Evolutionary conservation across 2,113 vertebrate species (phyloP), one percentile per base, ranked within the genome.

Genomic region (Pollimyrus isidori): DNA sequence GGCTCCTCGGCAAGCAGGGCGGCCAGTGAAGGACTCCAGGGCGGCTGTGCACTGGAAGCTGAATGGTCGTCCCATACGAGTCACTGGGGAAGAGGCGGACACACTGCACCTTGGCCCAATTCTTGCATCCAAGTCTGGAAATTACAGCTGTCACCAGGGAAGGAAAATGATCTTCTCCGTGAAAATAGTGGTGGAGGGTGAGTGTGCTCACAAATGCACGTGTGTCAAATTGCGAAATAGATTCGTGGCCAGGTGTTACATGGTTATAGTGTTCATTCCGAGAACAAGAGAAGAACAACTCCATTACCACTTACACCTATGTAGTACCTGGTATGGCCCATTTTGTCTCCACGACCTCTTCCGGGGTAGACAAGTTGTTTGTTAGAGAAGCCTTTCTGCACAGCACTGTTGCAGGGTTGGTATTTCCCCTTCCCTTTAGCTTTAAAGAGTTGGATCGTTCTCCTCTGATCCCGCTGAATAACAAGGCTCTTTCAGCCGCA

Each of bases 141-240:
- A 88, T 87, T 96, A 95, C 93, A 91, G 90, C 2, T 96, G 96
- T 91, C 91, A 94, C 62, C 58, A 90, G 65, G 91, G 85, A 89
- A 93, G 91, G 73, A 91, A 52, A 89, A 89, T 93, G 42, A 91
- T 73, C 30, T 95, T 94, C 87, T 91, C 93, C 2, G 9, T 95
- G 0, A 95, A 90, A 50, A 92, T 96, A 4, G 56, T 86, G 0
- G 89, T 95, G 0, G 91, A 92, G 88, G 94, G 96, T 96, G 89
- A 93, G 94, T 89, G 39, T 23, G 11, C 23, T 49, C 86, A 86
- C 26, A 35, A 30, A 26, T 35, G 23, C 49, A 86, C 26, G 19
- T 62, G 21, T 49, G 39, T 69, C 26, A 86, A 30, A 35, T 13
- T 86, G 82, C 21, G 23, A 48, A n/a, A 19, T 80, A 19, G 30